Evolutionary conservation across 2,888 invertebrate species (phyloP).

Genomic region (Cepaea hortensis): DNA sequence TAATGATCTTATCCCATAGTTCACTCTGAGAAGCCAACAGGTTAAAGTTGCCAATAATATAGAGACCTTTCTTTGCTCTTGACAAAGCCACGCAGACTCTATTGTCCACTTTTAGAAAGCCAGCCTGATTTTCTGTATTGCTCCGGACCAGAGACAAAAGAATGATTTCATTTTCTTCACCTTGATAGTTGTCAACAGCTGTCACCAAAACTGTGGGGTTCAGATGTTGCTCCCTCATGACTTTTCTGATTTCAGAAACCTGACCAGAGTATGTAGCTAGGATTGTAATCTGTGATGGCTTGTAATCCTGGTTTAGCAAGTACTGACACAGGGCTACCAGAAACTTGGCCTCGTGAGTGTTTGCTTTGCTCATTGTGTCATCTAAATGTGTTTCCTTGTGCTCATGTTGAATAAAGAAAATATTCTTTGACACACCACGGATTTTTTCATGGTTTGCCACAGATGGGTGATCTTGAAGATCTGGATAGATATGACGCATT

Average conservation of each 20-base stretch:
- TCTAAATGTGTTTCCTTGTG: conserved; percentile 52
- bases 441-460: conserved; percentile 55
- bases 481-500: conserved; percentile 62
- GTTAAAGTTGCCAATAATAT: conserved; percentile 70
- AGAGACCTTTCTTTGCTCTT: conserved; percentile 73
- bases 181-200: conserved; percentile 72
- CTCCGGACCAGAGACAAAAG: conserved; percentile 74
- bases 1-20: conserved; percentile 45
- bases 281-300: conserved; percentile 62
- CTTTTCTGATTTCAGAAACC: conserved; percentile 54
- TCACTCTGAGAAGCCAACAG: conserved; percentile 37
- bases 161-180: conserved; percentile 76
- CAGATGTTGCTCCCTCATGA: conserved; percentile 34
- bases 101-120: conserved; percentile 70
- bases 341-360: conserved; percentile 61
- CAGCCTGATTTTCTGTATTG: conserved; percentile 67
- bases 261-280: conserved; percentile 70
- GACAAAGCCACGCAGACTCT: conserved; percentile 75
- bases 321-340: conserved; percentile 60
- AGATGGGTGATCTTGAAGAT: conserved; percentile 58
- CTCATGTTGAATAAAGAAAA: conserved; percentile 71
- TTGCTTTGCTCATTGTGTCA: conserved; percentile 65
- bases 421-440: conserved; percentile 63
- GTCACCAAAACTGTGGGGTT: conserved; percentile 59
- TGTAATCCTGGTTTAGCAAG: conserved; percentile 66